These are phyloP conservation scores for Lasioglossum marginatum DNA, from an alignment of 2,888 invertebrate genomes.

Conservation along the genomic window DNA sequence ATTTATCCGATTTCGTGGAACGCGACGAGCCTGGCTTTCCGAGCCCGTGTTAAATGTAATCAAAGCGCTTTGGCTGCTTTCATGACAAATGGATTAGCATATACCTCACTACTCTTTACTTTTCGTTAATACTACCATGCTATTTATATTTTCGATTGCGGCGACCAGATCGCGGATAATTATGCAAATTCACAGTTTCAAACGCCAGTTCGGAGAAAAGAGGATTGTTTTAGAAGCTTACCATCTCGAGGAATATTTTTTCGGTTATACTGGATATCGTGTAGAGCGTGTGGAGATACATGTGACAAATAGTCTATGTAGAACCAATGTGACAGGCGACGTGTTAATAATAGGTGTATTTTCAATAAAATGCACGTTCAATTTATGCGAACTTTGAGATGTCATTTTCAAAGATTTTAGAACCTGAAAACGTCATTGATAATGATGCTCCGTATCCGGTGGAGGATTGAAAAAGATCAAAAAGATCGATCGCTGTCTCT, in stretches of 20 bases:
- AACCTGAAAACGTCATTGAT: too few relatives aligned
- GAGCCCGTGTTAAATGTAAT: conserved; percentile 34
- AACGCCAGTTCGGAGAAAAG: too few relatives aligned
- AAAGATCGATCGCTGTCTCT: conserved; percentile 16
- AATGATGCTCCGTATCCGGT: background rate
- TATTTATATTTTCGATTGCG: background rate
- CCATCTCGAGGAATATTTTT: too few relatives aligned
- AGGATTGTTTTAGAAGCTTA: background rate
- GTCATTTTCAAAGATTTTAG: too few relatives aligned
- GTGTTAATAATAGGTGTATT: too few relatives aligned
- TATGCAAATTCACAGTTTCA: background rate
- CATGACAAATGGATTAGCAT: background rate
- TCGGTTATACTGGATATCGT: too few relatives aligned
- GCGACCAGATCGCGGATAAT: background rate
- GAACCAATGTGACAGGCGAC: too few relatives aligned
- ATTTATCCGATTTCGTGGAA: conserved; percentile 55
- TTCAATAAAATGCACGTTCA: too few relatives aligned
- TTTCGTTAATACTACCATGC: background rate
- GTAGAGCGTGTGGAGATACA: too few relatives aligned
- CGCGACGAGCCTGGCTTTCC: conserved; percentile 15
- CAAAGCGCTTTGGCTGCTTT: conserved; percentile 52
- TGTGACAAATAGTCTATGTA: too few relatives aligned
- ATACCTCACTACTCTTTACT: background rate
- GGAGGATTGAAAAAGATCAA: background rate
- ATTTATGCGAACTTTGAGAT: too few relatives aligned